Evolutionary conservation across 2,888 invertebrate species (phyloP).

Genomic region (Brachypterus glaber): DNA sequence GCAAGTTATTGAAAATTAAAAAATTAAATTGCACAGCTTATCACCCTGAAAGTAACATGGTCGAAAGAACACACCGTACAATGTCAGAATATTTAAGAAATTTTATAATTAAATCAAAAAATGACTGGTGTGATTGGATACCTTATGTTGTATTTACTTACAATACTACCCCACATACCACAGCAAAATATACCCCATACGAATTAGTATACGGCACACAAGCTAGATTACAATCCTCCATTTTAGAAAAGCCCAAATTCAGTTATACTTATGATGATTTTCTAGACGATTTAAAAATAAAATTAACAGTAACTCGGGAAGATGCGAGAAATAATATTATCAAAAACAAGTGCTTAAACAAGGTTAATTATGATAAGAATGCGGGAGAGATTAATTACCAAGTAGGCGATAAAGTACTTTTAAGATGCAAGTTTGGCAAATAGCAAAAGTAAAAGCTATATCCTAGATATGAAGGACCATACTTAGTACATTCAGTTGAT

Average conservation of each 20-base stretch:
- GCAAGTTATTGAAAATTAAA: conserved; percentile 12
- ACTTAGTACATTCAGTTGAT: too few species aligned
- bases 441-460: neutral
- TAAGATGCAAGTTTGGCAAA: neutral
- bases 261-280: conserved; percentile 11
- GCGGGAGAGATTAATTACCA: neutral
- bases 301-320: conserved; percentile 5
- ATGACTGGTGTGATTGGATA: conserved; percentile 18
- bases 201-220: conserved; percentile 14
- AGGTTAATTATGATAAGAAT: neutral
- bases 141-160: conserved; percentile 15
- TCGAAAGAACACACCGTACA: conserved; percentile 19
- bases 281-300: conserved; percentile 8
- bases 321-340: neutral
- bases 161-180: conserved; percentile 13
- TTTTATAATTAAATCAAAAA: conserved; percentile 11
- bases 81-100: conserved; percentile 14
- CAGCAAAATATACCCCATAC: conserved; percentile 17
- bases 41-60: conserved; percentile 15
- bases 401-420: neutral
- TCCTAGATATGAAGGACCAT: neutral
- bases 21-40: conserved; percentile 14
- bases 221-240: conserved; percentile 5
- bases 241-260: conserved; percentile 2
- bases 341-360: too few species aligned